A percentile compares a stretch with the other conserved stretches of the same genome.
These are phyloP conservation scores for Plodia interpunctella DNA, from an alignment of 1,140 invertebrate species.

Conservation along the genomic window DNA sequence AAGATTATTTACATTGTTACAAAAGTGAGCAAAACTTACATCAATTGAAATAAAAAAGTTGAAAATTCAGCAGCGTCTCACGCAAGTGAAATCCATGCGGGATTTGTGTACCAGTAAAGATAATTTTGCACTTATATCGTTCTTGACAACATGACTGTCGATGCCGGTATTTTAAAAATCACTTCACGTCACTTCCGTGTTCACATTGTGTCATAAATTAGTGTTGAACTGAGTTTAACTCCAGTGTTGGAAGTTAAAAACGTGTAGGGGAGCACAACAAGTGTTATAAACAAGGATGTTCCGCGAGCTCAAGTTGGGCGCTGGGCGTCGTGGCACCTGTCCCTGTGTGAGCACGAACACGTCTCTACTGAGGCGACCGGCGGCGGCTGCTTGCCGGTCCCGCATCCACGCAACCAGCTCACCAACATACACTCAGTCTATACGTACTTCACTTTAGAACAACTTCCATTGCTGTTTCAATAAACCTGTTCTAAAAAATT, in stretches of 20 bases:
- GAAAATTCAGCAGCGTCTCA: slow-evolving; percentile 29
- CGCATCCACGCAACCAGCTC: slow-evolving; percentile 33
- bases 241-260: slow-evolving; percentile 21
- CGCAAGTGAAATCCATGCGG: slow-evolving; percentile 41
- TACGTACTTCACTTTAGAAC: background rate
- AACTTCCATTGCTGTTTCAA: slow-evolving; percentile 15
- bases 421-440: slow-evolving; percentile 18
- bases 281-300: slow-evolving; percentile 65
- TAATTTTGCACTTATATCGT: slow-evolving; percentile 66
- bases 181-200: slow-evolving; percentile 67
- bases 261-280: slow-evolving; percentile 41
- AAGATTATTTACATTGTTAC: background rate
- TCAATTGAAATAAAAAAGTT: slow-evolving; percentile 17
- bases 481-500: background rate
- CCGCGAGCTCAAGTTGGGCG: slow-evolving; percentile 55
- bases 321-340: slow-evolving; percentile 55
- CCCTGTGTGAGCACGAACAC: slow-evolving; percentile 45
- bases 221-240: slow-evolving; percentile 14
- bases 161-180: slow-evolving; percentile 55
- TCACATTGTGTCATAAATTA: slow-evolving; percentile 43
- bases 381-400: slow-evolving; percentile 41
- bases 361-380: slow-evolving; percentile 54
- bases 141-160: slow-evolving; percentile 55
- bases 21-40: background rate
- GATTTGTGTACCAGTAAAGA: slow-evolving; percentile 40